Evolutionary conservation across 2,888 invertebrate genomes (phyloP).

Genomic region (Electrophaes corylata): DNA sequence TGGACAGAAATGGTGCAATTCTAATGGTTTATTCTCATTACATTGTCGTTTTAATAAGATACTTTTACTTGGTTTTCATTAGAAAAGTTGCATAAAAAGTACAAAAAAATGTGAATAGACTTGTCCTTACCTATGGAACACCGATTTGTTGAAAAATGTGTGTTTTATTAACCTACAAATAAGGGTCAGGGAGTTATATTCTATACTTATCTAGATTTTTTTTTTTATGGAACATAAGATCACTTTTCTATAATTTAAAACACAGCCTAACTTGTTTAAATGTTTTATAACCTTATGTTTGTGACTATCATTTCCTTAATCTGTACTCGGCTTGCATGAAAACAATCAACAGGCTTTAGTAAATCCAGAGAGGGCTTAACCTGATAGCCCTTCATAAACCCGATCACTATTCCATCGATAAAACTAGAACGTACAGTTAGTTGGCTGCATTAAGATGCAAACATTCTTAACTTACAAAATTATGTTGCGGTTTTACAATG

Average conservation of each 20-base stretch:
- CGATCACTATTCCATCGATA: constrained; percentile 10
- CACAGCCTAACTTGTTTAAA: background rate
- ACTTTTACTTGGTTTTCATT: background rate
- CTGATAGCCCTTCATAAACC: constrained; percentile 11
- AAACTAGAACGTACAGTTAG: background rate
- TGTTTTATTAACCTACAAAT: too few relatives aligned
- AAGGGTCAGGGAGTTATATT: too few relatives aligned
- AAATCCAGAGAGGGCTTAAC: constrained; percentile 9
- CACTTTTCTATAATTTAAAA: too few relatives aligned
- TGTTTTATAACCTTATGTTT: background rate
- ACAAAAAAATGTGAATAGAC: too few relatives aligned
- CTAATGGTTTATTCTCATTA: constrained; percentile 49
- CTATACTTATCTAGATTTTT: too few relatives aligned
- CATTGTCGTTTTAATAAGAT: constrained; percentile 23
- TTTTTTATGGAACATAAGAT: too few relatives aligned
- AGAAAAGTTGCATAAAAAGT: too few relatives aligned
- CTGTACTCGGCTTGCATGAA: constrained; percentile 14
- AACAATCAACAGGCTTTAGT: constrained; percentile 16
- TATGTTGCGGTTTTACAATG: too few relatives aligned
- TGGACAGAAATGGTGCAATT: constrained; percentile 53
- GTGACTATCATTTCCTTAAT: background rate
- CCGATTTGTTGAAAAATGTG: too few relatives aligned
- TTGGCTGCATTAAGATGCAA: too few relatives aligned
- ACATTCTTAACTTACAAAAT: too few relatives aligned
- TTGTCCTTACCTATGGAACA: too few relatives aligned